These are phyloP conservation scores for Petrolisthes manimaculis DNA, from an alignment of 2,888 invertebrate species.

Conservation along the genomic window DNA sequence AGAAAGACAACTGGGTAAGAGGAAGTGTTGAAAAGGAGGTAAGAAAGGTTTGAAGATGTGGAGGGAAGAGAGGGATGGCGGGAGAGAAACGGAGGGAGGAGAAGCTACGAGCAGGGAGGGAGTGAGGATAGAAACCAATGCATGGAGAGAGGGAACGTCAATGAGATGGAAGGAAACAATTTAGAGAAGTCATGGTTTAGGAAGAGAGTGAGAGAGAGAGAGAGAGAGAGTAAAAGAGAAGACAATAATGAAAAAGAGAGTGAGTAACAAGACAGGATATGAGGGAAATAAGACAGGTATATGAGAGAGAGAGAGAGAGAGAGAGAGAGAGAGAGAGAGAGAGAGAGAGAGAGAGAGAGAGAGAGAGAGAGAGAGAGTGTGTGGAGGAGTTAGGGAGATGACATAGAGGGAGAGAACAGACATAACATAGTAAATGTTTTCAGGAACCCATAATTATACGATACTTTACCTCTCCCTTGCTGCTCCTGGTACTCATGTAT, in stretches of 20 bases:
- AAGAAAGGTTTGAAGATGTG: background rate
- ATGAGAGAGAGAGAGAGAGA: background rate
- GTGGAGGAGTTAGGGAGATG: background rate
- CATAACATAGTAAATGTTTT: background rate
- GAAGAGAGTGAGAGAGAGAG: background rate
- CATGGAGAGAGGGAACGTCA: background rate
- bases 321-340: background rate
- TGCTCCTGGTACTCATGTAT: too few relatives aligned
- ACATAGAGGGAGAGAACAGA: background rate
- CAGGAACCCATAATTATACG: background rate
- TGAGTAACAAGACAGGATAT: background rate
- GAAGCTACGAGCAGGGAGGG: background rate
- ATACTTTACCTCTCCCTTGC: too few relatives aligned
- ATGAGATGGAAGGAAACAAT: background rate
- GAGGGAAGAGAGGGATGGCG: too few relatives aligned
- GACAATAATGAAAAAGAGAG: background rate
- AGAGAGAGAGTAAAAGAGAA: background rate
- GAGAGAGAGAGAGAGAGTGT: background rate
- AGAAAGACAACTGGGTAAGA: background rate
- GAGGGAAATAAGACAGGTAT: background rate
- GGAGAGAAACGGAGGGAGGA: too few relatives aligned
- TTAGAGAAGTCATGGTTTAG: background rate
- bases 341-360: background rate
- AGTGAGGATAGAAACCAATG: background rate
- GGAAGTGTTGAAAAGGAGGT: background rate